Conservation (phyloP, 2,888 invertebrate species). For the Stratiomys singularior region DNA sequence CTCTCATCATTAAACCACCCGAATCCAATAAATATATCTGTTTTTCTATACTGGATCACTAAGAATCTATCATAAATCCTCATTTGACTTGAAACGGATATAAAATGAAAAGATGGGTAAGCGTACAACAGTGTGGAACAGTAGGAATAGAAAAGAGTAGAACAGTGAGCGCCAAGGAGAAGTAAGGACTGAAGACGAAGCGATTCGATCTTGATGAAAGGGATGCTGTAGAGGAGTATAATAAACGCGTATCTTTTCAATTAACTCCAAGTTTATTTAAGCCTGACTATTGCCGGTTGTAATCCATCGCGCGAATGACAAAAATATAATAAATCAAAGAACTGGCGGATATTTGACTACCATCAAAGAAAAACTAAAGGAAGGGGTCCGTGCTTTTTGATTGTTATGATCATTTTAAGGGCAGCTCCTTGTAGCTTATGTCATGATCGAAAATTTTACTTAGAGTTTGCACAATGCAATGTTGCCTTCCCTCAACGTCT, state of each 20-base stretch:
- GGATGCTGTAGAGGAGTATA: not conserved
- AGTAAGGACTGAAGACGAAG: no score
- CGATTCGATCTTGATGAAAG: not conserved
- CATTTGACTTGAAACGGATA: conserved; percentile 31
- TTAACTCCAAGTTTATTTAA: conserved; percentile 21
- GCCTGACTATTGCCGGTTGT: not conserved
- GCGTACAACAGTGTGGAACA: not conserved
- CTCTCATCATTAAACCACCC: not conserved
- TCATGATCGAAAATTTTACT: conserved; percentile 40
- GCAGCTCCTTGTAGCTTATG: conserved; percentile 27
- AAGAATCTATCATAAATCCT: conserved; percentile 38
- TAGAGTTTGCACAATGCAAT: not conserved
- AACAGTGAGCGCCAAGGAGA: no score
- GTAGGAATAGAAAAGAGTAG: not conserved
- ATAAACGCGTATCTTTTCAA: conserved; percentile 25
- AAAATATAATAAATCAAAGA: conserved; percentile 6
- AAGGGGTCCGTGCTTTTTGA: not conserved
- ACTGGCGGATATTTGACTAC: not conserved
- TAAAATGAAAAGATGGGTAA: conserved; percentile 15
- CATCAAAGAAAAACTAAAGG: not conserved
- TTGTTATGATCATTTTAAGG: conserved; percentile 29
- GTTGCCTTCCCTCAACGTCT: not conserved
- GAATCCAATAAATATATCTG: conserved; percentile 16
- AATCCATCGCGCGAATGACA: conserved; percentile 3
- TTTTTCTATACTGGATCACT: conserved; percentile 26